Base-by-base conservation (phyloP, 2,113 vertebrate species). In the Ariopsis seemanni region DNA sequence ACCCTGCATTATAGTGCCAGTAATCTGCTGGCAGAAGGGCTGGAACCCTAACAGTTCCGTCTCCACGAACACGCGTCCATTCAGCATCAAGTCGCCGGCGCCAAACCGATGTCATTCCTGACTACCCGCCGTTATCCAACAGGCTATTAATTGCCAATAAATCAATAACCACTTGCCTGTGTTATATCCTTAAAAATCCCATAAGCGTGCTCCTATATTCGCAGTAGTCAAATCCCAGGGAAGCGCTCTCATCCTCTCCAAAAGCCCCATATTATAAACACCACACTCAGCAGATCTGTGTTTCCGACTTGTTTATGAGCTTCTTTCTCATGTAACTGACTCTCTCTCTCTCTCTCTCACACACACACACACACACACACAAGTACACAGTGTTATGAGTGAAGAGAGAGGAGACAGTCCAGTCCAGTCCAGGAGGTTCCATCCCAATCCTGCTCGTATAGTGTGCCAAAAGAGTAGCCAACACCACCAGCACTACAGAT, bases 141-240 rank as follows among this genome's bases (percentile, higher is more conserved):
- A 60, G 27, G 9, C 27, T 57, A 82, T 55, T 11, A 63, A 53
- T 78, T 15, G 1, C 58, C 1, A 58, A 72, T 52, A 89, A 22
- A 60, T 69, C 90, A 53, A 82, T 88, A 92, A 88, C 93, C 93
- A 95, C 94, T 94, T 94, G 93, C 90, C 91, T 91, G 62, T 90
- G 60, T 82, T 87, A 85, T 87, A 90, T 86, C 87, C 89, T 83
- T 74, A 74, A 84, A 84, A 63, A 53, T 27, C 14, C 57, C 34
- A 62, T n/a, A 85, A 63, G 69, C 72, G 58, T 81, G 69, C 60
- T 83, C 79, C 84, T 50, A 8, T 57, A 34, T 67, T 63, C 71
- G 72, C 50, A 77, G 18, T 42, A 50, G 75, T n/a, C 34, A 71
- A 79, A 58, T 78, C 58, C 62, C 62, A 42, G 30, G n/a, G 30